A percentile compares a stretch with the other conserved stretches of the same genome.
Evolutionary conservation across 2,888 invertebrate species (phyloP).

Genomic region (Cephus pygmeus): DNA sequence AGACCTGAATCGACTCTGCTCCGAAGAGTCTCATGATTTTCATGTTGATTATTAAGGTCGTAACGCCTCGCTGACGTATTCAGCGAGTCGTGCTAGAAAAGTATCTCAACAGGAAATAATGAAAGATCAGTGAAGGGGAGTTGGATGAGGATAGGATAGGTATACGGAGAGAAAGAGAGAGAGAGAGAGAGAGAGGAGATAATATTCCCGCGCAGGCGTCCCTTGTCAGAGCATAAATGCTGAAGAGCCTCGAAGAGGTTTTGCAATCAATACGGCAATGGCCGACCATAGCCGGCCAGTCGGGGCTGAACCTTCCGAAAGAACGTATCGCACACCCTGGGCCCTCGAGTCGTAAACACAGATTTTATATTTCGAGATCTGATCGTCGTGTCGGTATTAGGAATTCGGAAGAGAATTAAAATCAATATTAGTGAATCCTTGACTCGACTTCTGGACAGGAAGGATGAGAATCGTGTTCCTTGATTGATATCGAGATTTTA

Average conservation of each 20-base stretch:
- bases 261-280: slow-evolving; percentile 63
- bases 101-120: background rate
- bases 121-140: background rate
- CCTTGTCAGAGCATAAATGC: background rate
- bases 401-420: background rate
- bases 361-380: background rate
- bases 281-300: slow-evolving; percentile 59
- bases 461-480: background rate
- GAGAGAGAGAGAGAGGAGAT: background rate
- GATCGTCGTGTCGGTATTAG: background rate
- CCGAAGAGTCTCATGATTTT: background rate
- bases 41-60: background rate
- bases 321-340: slow-evolving; percentile 39
- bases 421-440: background rate
- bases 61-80: background rate
- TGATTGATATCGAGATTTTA: background rate
- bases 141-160: background rate
- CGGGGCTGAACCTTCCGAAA: slow-evolving; percentile 56
- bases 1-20: background rate
- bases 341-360: background rate
- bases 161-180: background rate
- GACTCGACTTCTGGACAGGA: background rate
- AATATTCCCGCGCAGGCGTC: background rate
- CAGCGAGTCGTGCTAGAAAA: background rate
- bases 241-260: background rate